Evolutionary conservation across 1,140 invertebrate species (phyloP).

Genomic region (Liolophura sinensis): DNA sequence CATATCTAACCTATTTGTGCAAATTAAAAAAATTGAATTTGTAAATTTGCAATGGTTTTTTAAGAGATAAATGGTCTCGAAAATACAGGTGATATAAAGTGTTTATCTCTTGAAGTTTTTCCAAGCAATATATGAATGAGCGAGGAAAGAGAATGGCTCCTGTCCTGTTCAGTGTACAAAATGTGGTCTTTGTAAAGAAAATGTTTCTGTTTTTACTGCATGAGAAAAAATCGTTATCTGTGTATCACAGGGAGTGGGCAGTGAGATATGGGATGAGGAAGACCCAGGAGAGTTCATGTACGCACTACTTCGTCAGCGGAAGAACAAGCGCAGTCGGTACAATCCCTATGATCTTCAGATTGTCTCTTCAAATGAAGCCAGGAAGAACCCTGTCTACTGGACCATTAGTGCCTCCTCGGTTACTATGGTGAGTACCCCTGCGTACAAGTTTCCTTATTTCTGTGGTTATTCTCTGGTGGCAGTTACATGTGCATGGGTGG

Average conservation of each 20-base stretch:
- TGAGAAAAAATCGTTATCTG: not conserved
- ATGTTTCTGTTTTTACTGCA: not conserved
- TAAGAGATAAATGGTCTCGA: too few relatives aligned
- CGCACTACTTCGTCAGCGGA: slow-evolving; percentile 41
- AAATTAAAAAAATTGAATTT: too few relatives aligned
- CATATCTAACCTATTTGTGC: too few relatives aligned
- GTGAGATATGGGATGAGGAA: slow-evolving; percentile 16
- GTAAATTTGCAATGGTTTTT: too few relatives aligned
- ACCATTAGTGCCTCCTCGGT: slow-evolving; percentile 53
- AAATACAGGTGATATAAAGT: too few relatives aligned
- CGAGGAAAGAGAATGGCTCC: too few relatives aligned
- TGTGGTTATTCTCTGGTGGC: too few relatives aligned
- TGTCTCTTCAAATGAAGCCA: slow-evolving; percentile 49
- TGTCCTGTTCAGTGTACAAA: slow-evolving; percentile 3
- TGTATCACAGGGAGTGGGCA: not conserved
- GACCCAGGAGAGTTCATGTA: slow-evolving; percentile 56
- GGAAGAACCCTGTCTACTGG: slow-evolving; percentile 43
- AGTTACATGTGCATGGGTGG: too few relatives aligned
- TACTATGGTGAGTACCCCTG: slow-evolving; percentile 46
- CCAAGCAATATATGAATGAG: slow-evolving; percentile 5
- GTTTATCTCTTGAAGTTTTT: too few relatives aligned
- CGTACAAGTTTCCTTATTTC: too few relatives aligned
- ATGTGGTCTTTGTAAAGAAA: not conserved
- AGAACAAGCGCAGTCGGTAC: slow-evolving; percentile 34
- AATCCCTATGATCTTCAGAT: slow-evolving; percentile 54